Base-by-base conservation (phyloP, 1,140 invertebrate genomes). In the Eufriesea mexicana region DNA sequence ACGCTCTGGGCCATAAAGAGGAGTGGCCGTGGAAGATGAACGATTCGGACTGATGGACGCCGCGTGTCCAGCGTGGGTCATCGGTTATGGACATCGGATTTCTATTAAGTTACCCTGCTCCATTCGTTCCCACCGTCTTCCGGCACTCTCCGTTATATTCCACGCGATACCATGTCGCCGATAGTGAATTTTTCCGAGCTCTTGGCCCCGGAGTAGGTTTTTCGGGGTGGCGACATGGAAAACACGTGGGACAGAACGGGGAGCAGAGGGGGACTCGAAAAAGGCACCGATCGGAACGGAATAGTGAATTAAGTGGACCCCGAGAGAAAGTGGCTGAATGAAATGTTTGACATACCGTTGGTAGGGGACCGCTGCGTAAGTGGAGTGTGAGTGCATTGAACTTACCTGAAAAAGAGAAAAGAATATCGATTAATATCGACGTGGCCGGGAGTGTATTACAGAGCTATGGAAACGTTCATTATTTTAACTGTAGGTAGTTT, bases 21-120 rank as follows among this genome's bases (percentile, higher is more conserved):
- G 62, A 82, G 62, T 66, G 79, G 51, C 28, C n/a, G 14, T 47
- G 6, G 5, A 18, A 49, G 57, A 59, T 20, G 54, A 59, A 35
- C 76, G 64, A 51, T 25, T 51, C 14, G 49, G 28, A 23, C 18
- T 77, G 84, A 85, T 62, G 66, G 83, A 75, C 68, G 28, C 45
- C 59, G 62, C 61, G 67, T 49, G n/a, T 35, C 10, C 51, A 55
- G 10, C 51, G 45, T 28, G 45, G 47, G 14, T 42, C 70, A 55
- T 74, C 70, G 84, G 80, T 87, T 74, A 73, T 82, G 75, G 42
- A 57, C 84, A 84, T 79, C 76, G 83, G 68, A 68, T 83, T 86
- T 79, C 84, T 86, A 75, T 83, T 84, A 79, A 76, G 55, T 83
- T 84, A 84, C 61, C 76, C 28, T 5, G 16, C 16, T 5, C 23